These are phyloP conservation scores for Microchirus variegatus DNA, from an alignment of 2,797 vertebrate genomes.

Conservation along the genomic window DNA sequence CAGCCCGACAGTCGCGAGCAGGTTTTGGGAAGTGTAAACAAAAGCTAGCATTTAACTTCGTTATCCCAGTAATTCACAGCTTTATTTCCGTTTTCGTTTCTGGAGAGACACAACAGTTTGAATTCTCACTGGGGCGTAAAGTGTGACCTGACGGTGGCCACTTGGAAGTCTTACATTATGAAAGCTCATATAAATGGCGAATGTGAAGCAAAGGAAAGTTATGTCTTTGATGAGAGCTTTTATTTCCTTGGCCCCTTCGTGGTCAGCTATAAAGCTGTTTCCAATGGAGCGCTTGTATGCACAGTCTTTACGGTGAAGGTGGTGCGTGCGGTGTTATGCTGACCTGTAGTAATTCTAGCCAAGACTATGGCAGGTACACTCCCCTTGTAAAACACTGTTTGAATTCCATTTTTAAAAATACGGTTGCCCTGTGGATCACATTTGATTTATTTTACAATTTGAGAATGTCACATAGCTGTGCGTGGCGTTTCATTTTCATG, in stretches of 20 bases:
- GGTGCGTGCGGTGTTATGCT: constrained; percentile 26
- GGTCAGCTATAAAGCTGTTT: constrained; percentile 40
- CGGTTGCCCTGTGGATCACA: not conserved
- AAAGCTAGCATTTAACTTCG: not conserved
- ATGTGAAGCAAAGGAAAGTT: constrained; percentile 26
- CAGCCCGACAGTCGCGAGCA: not conserved
- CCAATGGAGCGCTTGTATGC: constrained; percentile 21
- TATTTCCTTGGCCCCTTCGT: constrained; percentile 22
- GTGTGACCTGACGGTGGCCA: not conserved
- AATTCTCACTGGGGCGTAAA: not conserved
- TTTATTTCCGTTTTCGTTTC: constrained; percentile 3
- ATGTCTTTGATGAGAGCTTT: constrained; percentile 28
- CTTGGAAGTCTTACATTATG: constrained; percentile 5
- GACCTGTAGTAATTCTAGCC: constrained; percentile 17
- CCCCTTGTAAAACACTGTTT: constrained; percentile 27
- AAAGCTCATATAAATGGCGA: not conserved
- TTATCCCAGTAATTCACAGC: not conserved
- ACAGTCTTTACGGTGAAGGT: constrained; percentile 31
- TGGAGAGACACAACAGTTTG: not conserved
- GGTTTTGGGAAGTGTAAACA: not conserved
- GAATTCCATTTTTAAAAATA: constrained; percentile 13
- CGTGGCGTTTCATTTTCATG: constrained; percentile 10
- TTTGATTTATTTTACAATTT: not conserved
- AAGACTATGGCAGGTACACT: constrained; percentile 30
- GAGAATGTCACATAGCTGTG: not conserved